Conservation (phyloP, 2,113 vertebrate genomes). For the Toxostoma redivivum region DNA sequence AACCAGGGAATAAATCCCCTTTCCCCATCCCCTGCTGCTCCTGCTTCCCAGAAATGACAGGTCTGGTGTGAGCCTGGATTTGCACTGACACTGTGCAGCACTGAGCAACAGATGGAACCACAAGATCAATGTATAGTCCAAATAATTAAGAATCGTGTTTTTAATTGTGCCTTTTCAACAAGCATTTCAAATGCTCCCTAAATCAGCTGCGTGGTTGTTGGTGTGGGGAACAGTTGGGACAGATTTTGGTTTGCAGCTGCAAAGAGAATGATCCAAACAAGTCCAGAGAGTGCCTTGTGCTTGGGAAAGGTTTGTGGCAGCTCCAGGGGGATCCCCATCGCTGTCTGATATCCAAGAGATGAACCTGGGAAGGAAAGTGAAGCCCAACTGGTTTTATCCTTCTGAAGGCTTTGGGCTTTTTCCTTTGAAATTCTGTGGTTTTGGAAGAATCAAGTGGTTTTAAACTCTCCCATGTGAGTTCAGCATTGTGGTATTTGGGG, state of each 20-base stretch:
- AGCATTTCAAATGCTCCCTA: neutral
- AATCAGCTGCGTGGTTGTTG: neutral
- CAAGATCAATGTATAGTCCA: neutral
- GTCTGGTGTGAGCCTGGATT: neutral
- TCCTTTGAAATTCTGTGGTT: neutral
- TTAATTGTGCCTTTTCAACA: constrained; percentile 40
- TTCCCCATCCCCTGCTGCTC: neutral
- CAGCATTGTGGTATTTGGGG: accelerated
- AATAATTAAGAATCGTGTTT: constrained; percentile 44
- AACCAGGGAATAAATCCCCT: neutral
- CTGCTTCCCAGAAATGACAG: neutral
- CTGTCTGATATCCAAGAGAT: neutral
- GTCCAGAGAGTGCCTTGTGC: accelerated
- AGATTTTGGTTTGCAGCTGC: neutral
- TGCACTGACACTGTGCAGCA: neutral
- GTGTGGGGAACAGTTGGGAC: neutral
- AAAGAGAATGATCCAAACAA: neutral
- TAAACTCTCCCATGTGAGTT: neutral
- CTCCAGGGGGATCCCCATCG: neutral
- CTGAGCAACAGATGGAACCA: constrained; percentile 35
- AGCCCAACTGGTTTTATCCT: neutral
- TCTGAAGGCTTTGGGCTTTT: neutral
- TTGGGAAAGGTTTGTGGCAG: neutral
- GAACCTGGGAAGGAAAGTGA: neutral
- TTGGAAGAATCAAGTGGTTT: neutral